Conservation (phyloP, 2,113 vertebrate species). For the Madoqua kirkii region DNA sequence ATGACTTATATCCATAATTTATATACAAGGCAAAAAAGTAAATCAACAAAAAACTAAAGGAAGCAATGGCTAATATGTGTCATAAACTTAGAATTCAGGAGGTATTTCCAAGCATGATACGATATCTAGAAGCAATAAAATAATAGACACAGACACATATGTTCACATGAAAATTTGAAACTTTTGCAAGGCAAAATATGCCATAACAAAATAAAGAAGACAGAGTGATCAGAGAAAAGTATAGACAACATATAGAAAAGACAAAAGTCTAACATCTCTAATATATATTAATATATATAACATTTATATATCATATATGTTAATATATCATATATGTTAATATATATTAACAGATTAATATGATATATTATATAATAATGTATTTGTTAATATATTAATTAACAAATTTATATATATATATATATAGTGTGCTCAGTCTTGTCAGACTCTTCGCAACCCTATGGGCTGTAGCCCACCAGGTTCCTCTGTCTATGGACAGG, state of each 20-base stretch:
- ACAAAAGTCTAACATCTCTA: background rate
- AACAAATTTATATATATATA: background rate
- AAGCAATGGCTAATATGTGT: background rate
- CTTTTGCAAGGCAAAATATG: background rate
- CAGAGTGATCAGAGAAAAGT: background rate
- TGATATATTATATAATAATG: background rate
- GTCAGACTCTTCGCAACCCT: background rate
- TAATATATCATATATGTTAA: background rate
- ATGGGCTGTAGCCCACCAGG: background rate
- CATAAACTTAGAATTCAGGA: background rate
- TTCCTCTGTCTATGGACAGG: background rate
- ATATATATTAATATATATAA: background rate
- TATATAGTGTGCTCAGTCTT: background rate
- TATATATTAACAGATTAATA: background rate
- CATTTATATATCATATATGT: background rate
- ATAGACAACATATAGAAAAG: background rate
- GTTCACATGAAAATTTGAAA: conserved; percentile 1
- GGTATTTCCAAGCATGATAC: background rate
- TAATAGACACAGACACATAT: background rate
- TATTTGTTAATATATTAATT: background rate
- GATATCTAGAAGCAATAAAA: background rate
- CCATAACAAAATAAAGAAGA: background rate
- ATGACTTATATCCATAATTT: conserved; percentile 24
- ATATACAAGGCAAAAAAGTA: background rate
- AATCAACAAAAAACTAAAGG: background rate